Evolutionary conservation across 2,888 invertebrate genomes (phyloP), one percentile per base, ranked within the genome.

Genomic region (Orthonevra nobilis): DNA sequence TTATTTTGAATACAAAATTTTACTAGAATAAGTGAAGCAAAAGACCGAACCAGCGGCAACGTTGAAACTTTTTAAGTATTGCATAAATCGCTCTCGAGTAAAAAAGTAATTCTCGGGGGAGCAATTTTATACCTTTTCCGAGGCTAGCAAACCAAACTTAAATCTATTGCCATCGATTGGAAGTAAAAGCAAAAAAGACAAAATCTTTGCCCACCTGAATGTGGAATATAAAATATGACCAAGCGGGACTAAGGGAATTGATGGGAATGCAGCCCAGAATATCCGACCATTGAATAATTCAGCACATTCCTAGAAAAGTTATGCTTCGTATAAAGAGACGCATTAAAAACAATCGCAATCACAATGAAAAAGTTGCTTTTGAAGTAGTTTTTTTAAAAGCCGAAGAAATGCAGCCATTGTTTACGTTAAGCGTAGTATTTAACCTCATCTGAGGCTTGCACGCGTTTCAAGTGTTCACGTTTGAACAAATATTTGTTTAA

Each of bases 201-300:
- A 63, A 32, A 63, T 36, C 12, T 46, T 26, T 36, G 19, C n/a
- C 44, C 23, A 26, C 19, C 14, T 44, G 20, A 19, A 42, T 44
- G 32, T 52, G 14, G 26, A 28, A 19, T 36, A 19, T 66, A 54
- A 66, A 46, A 66, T 54, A 46, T 66, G 34, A 66, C 66, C 44
- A 46, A 36, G 5, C 14, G 32, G 32, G 52, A 52, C 44, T 34
- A 34, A 34, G 42, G 34, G 66, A 66, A 44, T 66, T 44, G 44
- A 54, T 12, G 15, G 26, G 36, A 26, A 9, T 52, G 34, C 23
- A 42, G 20, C 17, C 32, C 10, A 23, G 32, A 56, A 56, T 28
- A 7, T 56, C 17, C 14, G 17, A 36, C 61, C 48, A 61, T 46
- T 48, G 38, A 36, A 48, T 61, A 48, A 61, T 48, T 46, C 34